These are phyloP conservation scores for Littorina saxatilis DNA, from an alignment of 1,140 invertebrate genomes.

Conservation along the genomic window DNA sequence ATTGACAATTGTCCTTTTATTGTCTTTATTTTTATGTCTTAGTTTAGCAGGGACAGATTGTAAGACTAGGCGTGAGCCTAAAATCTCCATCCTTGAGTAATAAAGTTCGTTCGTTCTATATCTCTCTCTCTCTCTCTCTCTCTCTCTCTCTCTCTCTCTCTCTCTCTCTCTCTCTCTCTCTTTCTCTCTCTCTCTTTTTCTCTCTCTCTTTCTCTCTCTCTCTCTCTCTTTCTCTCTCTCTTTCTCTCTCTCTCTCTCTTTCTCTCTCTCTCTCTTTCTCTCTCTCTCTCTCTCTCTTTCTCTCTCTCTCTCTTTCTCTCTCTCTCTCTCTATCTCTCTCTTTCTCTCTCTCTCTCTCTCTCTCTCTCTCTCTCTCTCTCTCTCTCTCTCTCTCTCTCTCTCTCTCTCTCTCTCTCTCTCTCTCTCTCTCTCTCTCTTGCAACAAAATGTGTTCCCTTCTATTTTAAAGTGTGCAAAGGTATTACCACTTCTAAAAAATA, in stretches of 20 bases:
- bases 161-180: background rate
- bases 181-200: too few relatives aligned
- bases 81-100: too few relatives aligned
- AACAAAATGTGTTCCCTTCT: too few relatives aligned
- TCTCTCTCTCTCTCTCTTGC: too few relatives aligned
- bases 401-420: background rate
- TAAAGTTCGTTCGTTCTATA: background rate
- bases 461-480: too few relatives aligned
- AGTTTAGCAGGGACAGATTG: too few relatives aligned
- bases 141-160: background rate
- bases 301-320: conserved; percentile 25
- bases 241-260: conserved; percentile 5
- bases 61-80: too few relatives aligned
- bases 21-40: too few relatives aligned
- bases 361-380: background rate
- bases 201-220: background rate
- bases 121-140: conserved; percentile 16
- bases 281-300: background rate
- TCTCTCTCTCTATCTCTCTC: background rate
- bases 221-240: background rate
- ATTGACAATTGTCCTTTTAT: too few relatives aligned
- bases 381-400: background rate
- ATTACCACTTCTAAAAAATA: too few relatives aligned
- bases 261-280: background rate
- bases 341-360: background rate